A percentile compares a stretch with the other conserved stretches of the same genome.
Evolutionary conservation across 2,113 vertebrate species (phyloP).

Genomic region (Chionodraco myersi): DNA sequence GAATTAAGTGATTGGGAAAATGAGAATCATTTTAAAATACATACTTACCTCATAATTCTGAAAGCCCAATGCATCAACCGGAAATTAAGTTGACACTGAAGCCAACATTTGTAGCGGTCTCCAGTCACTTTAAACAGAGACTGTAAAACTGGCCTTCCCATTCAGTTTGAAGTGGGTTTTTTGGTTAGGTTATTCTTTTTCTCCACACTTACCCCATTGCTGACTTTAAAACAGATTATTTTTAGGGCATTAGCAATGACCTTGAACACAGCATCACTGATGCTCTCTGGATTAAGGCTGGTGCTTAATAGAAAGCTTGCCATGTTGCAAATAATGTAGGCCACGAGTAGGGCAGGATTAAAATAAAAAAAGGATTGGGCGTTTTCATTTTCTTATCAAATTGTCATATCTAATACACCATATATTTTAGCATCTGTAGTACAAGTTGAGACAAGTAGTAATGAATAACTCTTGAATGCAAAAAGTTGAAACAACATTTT

Average conservation of each 20-base stretch:
- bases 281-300: neutral
- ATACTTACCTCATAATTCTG: slow-evolving; percentile 70
- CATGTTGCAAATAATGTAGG: slow-evolving; percentile 15
- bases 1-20: neutral
- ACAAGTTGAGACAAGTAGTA: neutral
- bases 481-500: neutral
- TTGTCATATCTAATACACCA: too few species aligned
- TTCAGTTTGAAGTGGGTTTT: neutral
- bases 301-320: slow-evolving; percentile 19
- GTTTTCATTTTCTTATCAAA: too few species aligned
- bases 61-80: slow-evolving; percentile 42
- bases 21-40: slow-evolving; percentile 36
- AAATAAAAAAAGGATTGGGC: slow-evolving; percentile 3
- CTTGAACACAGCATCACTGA: neutral
- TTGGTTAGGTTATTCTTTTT: neutral
- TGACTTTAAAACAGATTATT: neutral
- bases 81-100: slow-evolving; percentile 29
- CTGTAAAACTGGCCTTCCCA: neutral
- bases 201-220: neutral
- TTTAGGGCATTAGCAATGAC: slow-evolving; percentile 5
- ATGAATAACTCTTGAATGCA: neutral
- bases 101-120: neutral
- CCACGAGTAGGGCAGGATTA: slow-evolving; percentile 18
- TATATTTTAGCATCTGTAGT: too few species aligned
- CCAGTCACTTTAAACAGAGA: neutral